phyloP scores from a whole-genome alignment of 2,113 vertebrate species.

The Heteronetta atricapilla region DNA sequence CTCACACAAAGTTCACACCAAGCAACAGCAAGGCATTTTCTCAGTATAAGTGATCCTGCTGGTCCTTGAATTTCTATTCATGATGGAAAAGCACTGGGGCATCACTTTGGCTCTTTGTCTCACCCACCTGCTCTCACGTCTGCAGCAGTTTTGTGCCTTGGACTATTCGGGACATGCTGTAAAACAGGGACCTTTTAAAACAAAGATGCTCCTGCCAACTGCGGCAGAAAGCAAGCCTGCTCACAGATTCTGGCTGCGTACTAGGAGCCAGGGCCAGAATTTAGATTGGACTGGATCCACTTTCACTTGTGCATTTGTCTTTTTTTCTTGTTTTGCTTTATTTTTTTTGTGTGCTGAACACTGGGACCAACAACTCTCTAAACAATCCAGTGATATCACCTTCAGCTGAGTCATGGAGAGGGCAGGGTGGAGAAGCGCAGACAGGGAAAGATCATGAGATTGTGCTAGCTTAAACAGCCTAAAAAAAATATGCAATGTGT shows the following conservation, averaged over 20 bases:
- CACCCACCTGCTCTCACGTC: not conserved
- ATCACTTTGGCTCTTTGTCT: not conserved
- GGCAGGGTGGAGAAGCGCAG: constrained; percentile 39
- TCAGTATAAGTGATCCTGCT: not conserved
- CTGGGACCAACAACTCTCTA: not conserved
- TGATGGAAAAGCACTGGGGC: not conserved
- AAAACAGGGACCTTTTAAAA: constrained; percentile 7
- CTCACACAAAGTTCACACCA: not conserved
- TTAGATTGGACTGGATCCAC: constrained; percentile 44
- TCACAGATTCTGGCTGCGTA: not conserved
- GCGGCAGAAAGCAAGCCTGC: not conserved
- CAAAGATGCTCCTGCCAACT: constrained; percentile 5
- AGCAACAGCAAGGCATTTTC: not conserved
- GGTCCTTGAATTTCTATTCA: not conserved
- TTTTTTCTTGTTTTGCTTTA: constrained; percentile 6
- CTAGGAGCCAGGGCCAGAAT: constrained; percentile 16
- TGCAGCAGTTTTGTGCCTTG: not conserved
- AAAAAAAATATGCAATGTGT: not conserved
- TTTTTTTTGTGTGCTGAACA: not conserved
- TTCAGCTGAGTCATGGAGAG: constrained; percentile 48
- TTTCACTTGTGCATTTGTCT: constrained; percentile 29
- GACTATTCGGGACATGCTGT: not conserved
- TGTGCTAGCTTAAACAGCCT: not conserved
- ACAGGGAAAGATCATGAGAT: not conserved
- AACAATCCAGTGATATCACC: constrained; percentile 53